Evolutionary conservation across 1,140 invertebrate species (phyloP), one percentile per base, ranked within the genome.

Genomic region (Oedothorax gibbosus): DNA sequence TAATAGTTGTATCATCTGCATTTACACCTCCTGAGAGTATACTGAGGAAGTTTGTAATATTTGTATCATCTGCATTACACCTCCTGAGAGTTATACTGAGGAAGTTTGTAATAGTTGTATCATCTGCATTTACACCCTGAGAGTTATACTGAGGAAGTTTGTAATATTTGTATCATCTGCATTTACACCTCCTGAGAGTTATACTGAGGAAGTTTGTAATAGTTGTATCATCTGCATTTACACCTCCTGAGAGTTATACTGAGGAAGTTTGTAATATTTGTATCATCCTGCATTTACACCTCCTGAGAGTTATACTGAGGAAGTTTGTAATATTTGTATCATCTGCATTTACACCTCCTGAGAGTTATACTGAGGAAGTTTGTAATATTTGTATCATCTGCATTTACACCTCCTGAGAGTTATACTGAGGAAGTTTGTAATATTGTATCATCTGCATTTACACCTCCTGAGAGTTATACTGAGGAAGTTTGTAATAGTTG

Each of bases 221-320:
- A n/a, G n/a, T n/a, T 15, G 75, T 65, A n/a, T 15, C 57, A 64
- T 77, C 49, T 65, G 51, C 57, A 77, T 77, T 77, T 77, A 64
- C 60, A 64, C 35, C 35, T 35, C 35, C 35, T 35, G 35, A 35
- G 35, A 35, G 35, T 35, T 35, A 35, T 35, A 35, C 35, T 35
- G 35, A 5, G 35, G 35, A 35, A 35, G 35, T 35, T 35, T 35
- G 35, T n/a, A n/a, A n/a, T n/a, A n/a, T n/a, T n/a, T 15, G 75
- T 65, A n/a, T 15, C 57, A 64, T 77, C 49, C n/a, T 65, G 51
- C 57, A 77, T 77, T 77, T 77, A 64, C 60, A 64, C 35, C 35
- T 35, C 35, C 35, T 35, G 35, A 35, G 35, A 35, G 35, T 35
- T 35, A 35, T 35, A 35, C 35, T 35, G 35, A 5, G 35, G 35